phyloP scores from a whole-genome alignment of 2,888 invertebrate genomes.

The Hemaris fuciformis region DNA sequence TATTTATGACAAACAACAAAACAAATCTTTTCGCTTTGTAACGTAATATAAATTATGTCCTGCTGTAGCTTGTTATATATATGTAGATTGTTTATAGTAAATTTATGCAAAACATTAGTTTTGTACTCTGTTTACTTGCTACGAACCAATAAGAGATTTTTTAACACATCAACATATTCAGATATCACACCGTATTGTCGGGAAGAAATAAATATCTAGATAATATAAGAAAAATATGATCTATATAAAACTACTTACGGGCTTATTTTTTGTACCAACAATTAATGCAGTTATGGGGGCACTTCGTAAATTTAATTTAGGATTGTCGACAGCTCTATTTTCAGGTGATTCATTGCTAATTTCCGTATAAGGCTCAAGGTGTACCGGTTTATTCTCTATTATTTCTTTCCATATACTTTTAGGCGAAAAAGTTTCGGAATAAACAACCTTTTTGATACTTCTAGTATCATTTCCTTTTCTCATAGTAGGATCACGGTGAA shows the following conservation, averaged over 20 bases:
- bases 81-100: too few species aligned
- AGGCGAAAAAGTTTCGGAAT: slow-evolving; percentile 33
- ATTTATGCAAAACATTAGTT: too few species aligned
- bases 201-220: too few species aligned
- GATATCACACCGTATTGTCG: too few species aligned
- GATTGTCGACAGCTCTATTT: not conserved
- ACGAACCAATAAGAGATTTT: too few species aligned
- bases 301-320: slow-evolving; percentile 10
- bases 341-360: slow-evolving; percentile 7
- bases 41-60: too few species aligned
- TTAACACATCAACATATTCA: too few species aligned
- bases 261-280: slow-evolving; percentile 22
- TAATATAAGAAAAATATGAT: too few species aligned
- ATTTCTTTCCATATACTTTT: slow-evolving; percentile 41
- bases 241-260: slow-evolving; percentile 2
- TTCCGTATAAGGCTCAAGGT: slow-evolving; percentile 25
- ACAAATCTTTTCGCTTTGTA: too few species aligned
- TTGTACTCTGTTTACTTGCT: too few species aligned
- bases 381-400: slow-evolving; percentile 32
- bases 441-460: slow-evolving; percentile 31
- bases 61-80: too few species aligned
- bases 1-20: too few species aligned
- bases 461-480: not conserved
- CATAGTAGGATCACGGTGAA: not conserved
- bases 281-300: slow-evolving; percentile 21